Evolutionary conservation across 2,888 invertebrate species (phyloP).

Genomic region (Galerucella nymphaeae): DNA sequence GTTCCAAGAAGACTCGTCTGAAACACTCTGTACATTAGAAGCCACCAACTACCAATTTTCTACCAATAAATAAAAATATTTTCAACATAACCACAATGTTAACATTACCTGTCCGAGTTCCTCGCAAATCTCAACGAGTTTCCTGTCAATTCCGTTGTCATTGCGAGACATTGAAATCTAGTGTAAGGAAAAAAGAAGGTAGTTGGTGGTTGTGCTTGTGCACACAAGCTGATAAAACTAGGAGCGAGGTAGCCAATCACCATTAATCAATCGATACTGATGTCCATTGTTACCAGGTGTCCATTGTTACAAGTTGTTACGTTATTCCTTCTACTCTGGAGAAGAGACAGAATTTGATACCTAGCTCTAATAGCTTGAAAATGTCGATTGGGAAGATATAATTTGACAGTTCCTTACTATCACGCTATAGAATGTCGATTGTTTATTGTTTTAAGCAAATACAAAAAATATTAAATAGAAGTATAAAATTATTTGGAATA

Average conservation of each 20-base stretch:
- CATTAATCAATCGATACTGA: slow-evolving; percentile 53
- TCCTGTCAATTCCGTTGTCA: slow-evolving; percentile 2
- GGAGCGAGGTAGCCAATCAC: slow-evolving; percentile 52
- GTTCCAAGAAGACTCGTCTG: no score
- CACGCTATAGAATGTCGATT: neutral
- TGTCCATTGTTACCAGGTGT: slow-evolving; percentile 48
- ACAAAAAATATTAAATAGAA: no score
- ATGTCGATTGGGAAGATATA: slow-evolving; percentile 21
- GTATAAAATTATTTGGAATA: no score
- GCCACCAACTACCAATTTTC: neutral
- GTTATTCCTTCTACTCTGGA: slow-evolving; percentile 21
- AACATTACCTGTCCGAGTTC: neutral
- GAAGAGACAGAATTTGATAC: slow-evolving; percentile 32
- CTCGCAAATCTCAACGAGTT: neutral
- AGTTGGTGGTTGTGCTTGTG: slow-evolving; percentile 25
- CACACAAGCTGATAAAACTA: slow-evolving; percentile 42
- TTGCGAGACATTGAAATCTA: slow-evolving; percentile 11
- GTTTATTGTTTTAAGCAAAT: neutral
- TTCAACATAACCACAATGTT: neutral
- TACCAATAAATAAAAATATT: neutral
- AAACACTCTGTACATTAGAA: neutral
- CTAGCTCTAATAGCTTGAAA: slow-evolving; percentile 16
- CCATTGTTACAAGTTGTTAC: slow-evolving; percentile 41
- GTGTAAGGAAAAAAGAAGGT: slow-evolving; percentile 35
- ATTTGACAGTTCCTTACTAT: slow-evolving; percentile 24